These are phyloP conservation scores for Lemur catta DNA, from an alignment of 2,797 vertebrate species.

Conservation along the genomic window DNA sequence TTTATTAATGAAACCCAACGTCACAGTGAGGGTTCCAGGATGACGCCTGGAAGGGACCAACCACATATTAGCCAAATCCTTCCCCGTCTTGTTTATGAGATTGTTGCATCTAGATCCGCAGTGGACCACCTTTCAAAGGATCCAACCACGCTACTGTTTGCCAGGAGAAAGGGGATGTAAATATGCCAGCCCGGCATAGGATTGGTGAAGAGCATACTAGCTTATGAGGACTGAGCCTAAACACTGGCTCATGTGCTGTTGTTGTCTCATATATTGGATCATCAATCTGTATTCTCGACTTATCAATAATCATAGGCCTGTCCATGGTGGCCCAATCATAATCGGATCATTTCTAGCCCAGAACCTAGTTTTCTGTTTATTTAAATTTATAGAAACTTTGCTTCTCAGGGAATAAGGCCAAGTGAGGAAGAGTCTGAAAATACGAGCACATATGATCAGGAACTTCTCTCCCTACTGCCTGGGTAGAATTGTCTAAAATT, in stretches of 20 bases:
- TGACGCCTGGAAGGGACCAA: not conserved
- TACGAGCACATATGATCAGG: not conserved
- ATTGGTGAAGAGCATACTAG: not conserved
- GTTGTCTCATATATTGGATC: fast-evolving
- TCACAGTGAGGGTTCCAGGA: too few relatives aligned
- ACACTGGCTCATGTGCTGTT: not conserved
- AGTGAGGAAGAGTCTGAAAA: not conserved
- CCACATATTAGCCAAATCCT: not conserved
- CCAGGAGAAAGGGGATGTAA: not conserved
- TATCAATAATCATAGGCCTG: fast-evolving
- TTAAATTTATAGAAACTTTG: not conserved
- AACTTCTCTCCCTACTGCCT: not conserved
- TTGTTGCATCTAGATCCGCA: not conserved
- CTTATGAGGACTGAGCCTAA: not conserved
- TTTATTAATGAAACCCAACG: not conserved
- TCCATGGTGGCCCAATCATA: fast-evolving
- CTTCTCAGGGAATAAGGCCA: not conserved
- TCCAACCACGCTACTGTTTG: not conserved
- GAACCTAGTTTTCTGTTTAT: not conserved
- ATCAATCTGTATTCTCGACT: not conserved
- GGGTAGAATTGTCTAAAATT: not conserved
- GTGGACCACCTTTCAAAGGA: not conserved
- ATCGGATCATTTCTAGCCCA: not conserved
- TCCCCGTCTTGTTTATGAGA: not conserved
- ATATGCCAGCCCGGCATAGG: too few relatives aligned